Conservation (phyloP, 2,888 invertebrate species). For the Drosophila anomelani region DNA sequence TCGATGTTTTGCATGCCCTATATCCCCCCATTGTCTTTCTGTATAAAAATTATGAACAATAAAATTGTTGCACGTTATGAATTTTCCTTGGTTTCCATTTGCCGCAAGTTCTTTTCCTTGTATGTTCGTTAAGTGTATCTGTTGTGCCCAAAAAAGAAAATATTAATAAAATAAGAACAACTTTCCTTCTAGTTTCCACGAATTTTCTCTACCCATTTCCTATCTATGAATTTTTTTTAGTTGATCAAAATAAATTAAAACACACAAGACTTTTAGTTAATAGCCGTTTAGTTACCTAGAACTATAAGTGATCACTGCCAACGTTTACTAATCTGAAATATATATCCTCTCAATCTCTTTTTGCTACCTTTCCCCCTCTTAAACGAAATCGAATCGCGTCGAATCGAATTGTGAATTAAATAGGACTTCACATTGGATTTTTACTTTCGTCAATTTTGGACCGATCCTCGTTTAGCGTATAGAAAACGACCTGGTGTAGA, state of each 20-base stretch:
- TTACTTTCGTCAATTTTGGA: conserved; percentile 99
- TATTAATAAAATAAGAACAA: conserved; percentile 1
- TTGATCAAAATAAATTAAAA: conserved; percentile 26
- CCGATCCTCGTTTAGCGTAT: conserved; percentile 97
- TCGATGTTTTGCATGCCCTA: conserved; percentile 40
- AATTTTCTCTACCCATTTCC: conserved; percentile 40
- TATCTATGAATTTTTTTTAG: conserved; percentile 46
- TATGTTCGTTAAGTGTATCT: conserved; percentile 64
- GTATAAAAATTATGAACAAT: conserved; percentile 13
- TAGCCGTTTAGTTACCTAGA: conserved; percentile 35
- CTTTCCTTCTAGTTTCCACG: conserved; percentile 39
- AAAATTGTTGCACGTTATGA: conserved; percentile 64
- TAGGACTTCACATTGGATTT: conserved; percentile 99
- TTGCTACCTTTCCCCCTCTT: conserved; percentile 55
- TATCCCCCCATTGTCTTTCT: conserved; percentile 6
- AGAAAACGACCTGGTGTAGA: conserved; percentile 95
- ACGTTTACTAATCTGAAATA: conserved; percentile 68
- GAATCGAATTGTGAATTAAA: conserved; percentile 47
- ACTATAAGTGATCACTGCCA: conserved; percentile 51
- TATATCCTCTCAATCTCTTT: conserved; percentile 67
- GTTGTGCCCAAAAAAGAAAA: conserved; percentile 40
- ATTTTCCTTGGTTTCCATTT: conserved; percentile 43
- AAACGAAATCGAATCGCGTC: conserved; percentile 24
- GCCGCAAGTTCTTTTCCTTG: conserved; percentile 56
- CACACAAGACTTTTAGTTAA: conserved; percentile 38